Conservation (phyloP, 2,797 vertebrate species). For the Pangasius mekongensis region DNA sequence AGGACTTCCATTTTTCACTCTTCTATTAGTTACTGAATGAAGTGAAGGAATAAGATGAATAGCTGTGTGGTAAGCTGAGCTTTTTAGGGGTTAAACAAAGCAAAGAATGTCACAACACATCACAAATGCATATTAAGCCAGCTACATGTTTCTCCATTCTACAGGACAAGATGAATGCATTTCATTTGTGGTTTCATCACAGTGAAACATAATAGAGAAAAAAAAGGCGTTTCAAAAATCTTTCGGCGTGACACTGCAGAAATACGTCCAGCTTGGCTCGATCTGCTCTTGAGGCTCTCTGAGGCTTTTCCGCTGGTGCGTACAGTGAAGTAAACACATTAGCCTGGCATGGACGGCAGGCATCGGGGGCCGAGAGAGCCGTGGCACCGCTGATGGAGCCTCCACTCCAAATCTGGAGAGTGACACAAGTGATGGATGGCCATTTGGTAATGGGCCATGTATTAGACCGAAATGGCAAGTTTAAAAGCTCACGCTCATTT, state of each 20-base stretch:
- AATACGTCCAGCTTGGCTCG: not conserved
- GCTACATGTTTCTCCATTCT: not conserved
- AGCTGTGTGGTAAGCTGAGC: not conserved
- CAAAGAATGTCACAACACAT: constrained; percentile 8
- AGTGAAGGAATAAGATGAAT: not conserved
- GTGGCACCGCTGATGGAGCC: constrained; percentile 64
- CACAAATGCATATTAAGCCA: not conserved
- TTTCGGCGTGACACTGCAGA: not conserved
- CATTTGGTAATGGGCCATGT: constrained; percentile 75
- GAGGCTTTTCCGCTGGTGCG: constrained; percentile 33
- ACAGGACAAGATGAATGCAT: not conserved
- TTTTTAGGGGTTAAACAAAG: not conserved
- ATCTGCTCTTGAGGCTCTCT: not conserved
- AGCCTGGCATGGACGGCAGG: constrained; percentile 66
- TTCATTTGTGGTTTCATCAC: constrained; percentile 15
- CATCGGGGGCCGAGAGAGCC: constrained; percentile 59
- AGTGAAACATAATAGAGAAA: not conserved
- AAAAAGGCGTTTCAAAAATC: not conserved
- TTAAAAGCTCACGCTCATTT: constrained; percentile 67
- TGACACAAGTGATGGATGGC: constrained; percentile 71
- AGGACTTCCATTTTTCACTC: not conserved
- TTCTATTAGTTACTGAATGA: not conserved
- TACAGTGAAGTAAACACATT: constrained; percentile 73
- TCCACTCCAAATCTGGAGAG: constrained; percentile 64
- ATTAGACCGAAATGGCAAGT: constrained; percentile 69